Percentiles rank a stretch among this genome's conserved stretches.
These are phyloP conservation scores for Genyomyrus donnyi DNA, from an alignment of 2,113 vertebrate species.

Conservation along the genomic window DNA sequence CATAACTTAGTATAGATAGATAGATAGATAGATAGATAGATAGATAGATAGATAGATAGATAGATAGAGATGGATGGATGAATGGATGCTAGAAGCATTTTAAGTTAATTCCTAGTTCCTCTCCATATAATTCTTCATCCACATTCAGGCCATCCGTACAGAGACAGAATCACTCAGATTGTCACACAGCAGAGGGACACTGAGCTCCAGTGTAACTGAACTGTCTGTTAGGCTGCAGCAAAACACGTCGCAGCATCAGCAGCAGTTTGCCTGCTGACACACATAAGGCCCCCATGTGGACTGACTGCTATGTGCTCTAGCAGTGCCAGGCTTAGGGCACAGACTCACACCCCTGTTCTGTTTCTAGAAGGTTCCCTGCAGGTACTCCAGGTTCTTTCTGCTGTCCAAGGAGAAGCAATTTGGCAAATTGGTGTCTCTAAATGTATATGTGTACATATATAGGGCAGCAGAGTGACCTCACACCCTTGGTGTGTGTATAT, in stretches of 20 bases:
- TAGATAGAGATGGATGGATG: not conserved
- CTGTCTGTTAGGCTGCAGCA: not conserved
- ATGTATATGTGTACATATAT: not conserved
- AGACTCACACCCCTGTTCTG: not conserved
- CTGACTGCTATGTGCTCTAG: not conserved
- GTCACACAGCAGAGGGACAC: not conserved
- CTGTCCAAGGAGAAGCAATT: not conserved
- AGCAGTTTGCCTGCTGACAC: not conserved
- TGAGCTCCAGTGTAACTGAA: not conserved
- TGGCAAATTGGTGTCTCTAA: not conserved
- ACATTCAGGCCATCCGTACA: not conserved
- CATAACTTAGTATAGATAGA: not conserved
- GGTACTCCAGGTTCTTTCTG: not conserved
- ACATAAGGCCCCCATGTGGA: not conserved
- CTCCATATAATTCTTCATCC: not conserved
- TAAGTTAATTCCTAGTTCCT: not conserved
- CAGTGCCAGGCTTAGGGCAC: not conserved
- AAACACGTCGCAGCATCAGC: not conserved
- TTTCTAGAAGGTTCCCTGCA: not conserved
- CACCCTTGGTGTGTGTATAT: not conserved
- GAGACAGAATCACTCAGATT: not conserved
- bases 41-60: no score
- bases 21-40: not conserved
- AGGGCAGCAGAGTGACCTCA: not conserved
- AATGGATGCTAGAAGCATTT: not conserved